Percentiles rank a stretch among this genome's conserved stretches.
These are phyloP conservation scores for Sphaerophoria rueppellii DNA, from an alignment of 2,888 invertebrate species.

Conservation along the genomic window DNA sequence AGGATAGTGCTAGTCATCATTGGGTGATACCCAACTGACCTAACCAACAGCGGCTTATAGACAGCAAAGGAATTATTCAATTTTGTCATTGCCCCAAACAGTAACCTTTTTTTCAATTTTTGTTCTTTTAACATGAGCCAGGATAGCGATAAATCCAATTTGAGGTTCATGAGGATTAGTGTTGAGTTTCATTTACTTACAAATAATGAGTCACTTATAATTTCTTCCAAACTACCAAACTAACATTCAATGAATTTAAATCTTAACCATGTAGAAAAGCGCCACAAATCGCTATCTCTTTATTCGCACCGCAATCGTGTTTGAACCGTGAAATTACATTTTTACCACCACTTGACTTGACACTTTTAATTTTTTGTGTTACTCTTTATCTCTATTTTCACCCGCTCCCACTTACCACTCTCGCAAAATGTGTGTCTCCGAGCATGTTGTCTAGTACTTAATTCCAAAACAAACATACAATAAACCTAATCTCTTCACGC, in stretches of 20 bases:
- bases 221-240: neutral
- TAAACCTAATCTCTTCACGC: constrained; percentile 35
- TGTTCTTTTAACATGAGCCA: no score
- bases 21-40: no score
- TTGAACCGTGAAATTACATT: constrained; percentile 30
- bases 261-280: neutral
- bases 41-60: no score
- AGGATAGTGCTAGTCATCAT: no score
- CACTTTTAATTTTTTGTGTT: neutral
- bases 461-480: constrained; percentile 7
- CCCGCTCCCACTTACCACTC: neutral
- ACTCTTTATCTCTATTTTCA: no score
- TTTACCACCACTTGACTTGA: constrained; percentile 19
- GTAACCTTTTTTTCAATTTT: no score
- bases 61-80: no score
- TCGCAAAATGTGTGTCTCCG: neutral
- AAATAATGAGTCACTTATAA: no score
- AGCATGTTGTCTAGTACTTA: constrained; percentile 30
- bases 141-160: no score
- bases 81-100: no score
- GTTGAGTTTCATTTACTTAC: no score
- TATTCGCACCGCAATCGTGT: neutral
- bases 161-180: no score
- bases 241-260: neutral
- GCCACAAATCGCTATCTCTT: neutral